Percentiles rank a stretch among this genome's conserved stretches.
These are phyloP conservation scores for Eulemur coronatus DNA, from an alignment of 2,797 vertebrate species.

Conservation along the genomic window DNA sequence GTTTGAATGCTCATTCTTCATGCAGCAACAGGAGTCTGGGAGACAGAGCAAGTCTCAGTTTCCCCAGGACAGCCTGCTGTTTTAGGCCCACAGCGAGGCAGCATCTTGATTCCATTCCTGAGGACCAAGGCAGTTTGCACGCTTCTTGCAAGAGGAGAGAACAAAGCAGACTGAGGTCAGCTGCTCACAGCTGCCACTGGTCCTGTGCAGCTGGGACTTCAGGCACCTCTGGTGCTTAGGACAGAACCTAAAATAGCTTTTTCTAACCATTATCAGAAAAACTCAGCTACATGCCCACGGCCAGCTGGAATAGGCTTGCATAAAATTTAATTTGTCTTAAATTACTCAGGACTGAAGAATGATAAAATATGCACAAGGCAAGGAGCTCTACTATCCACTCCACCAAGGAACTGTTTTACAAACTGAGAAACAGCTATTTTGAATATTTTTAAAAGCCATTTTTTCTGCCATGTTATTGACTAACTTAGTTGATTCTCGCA, in stretches of 20 bases:
- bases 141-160: not conserved
- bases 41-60: rapidly evolving
- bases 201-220: not conserved
- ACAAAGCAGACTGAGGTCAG: not conserved
- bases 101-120: not conserved
- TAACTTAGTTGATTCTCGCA: not conserved
- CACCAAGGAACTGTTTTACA: not conserved
- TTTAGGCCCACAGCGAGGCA: not conserved
- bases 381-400: not conserved
- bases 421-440: not conserved
- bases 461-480: not conserved
- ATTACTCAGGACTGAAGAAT: conserved; percentile 46
- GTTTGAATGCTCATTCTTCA: not conserved
- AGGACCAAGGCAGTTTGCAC: rapidly evolving
- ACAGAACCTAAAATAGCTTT: conserved; percentile 47
- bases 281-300: conserved; percentile 41
- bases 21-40: not conserved
- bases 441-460: not conserved
- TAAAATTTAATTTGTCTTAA: conserved; percentile 66
- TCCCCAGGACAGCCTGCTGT: not conserved
- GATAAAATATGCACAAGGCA: not conserved
- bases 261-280: conserved; percentile 62
- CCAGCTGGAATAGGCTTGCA: conserved; percentile 4
- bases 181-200: not conserved
- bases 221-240: not conserved